A percentile compares a stretch with the other conserved stretches of the same genome.
phyloP scores from a whole-genome alignment of 2,113 vertebrate species.

The Eonycteris spelaea region DNA sequence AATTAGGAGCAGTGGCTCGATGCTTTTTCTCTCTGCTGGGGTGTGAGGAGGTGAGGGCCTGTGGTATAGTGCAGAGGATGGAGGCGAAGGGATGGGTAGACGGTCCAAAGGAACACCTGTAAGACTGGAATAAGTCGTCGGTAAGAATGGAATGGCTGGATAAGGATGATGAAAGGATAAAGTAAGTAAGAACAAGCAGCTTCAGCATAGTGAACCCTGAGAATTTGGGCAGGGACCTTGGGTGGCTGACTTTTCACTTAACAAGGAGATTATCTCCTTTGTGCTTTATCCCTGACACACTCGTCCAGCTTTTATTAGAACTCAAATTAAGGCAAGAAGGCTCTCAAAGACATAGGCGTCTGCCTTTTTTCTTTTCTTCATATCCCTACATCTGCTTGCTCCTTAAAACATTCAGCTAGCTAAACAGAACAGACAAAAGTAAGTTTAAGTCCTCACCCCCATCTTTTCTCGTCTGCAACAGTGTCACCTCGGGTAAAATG shows the following conservation, averaged over 20 bases:
- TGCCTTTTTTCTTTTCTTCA: background rate
- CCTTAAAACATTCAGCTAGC: background rate
- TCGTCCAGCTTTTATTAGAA: background rate
- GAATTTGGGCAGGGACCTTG: background rate
- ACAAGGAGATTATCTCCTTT: background rate
- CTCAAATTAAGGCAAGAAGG: background rate
- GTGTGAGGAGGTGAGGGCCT: background rate
- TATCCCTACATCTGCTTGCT: background rate
- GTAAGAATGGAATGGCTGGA: background rate
- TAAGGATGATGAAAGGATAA: background rate
- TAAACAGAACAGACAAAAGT: background rate
- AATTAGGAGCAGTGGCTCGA: background rate
- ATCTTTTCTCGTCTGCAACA: background rate
- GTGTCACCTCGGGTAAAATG: background rate
- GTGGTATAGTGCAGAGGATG: background rate
- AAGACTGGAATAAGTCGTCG: background rate
- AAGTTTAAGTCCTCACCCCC: background rate
- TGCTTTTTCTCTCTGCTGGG: background rate
- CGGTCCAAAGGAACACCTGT: background rate
- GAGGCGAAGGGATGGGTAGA: background rate
- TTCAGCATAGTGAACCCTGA: background rate
- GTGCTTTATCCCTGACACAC: background rate
- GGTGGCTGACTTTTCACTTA: background rate
- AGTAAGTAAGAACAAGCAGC: background rate
- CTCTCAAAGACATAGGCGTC: background rate